These are phyloP conservation scores for Entomobrya multifasciata DNA, from an alignment of 2,888 invertebrate genomes.

Conservation along the genomic window DNA sequence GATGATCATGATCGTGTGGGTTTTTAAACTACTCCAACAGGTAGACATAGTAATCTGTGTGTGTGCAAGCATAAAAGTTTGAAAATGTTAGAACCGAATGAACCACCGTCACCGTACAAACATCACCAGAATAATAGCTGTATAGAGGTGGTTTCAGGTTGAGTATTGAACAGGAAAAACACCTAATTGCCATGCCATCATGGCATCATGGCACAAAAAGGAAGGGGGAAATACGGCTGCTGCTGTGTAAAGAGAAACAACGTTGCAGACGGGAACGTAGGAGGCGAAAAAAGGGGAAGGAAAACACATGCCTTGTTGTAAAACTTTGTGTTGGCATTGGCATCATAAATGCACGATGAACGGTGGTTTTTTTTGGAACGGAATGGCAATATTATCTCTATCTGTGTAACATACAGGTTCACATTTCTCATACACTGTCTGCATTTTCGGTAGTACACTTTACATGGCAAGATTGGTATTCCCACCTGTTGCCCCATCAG, in stretches of 20 bases:
- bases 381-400: conserved; percentile 2
- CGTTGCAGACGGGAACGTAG: conserved; percentile 39
- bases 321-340: too few species aligned
- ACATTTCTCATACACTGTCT: too few species aligned
- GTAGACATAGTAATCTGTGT: too few species aligned
- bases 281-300: conserved; percentile 35
- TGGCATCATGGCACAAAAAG: too few species aligned
- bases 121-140: background rate
- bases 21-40: background rate
- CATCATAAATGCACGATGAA: conserved; percentile 9
- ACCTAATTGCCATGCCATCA: conserved; percentile 26
- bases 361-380: conserved; percentile 14
- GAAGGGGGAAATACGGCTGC: conserved; percentile 15
- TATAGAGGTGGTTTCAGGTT: too few species aligned
- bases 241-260: conserved; percentile 3
- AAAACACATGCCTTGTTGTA: conserved; percentile 4
- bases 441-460: too few species aligned
- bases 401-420: background rate
- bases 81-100: too few species aligned
- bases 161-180: conserved; percentile 23
- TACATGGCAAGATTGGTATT: conserved; percentile 59
- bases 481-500: conserved; percentile 53
- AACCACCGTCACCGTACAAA: background rate
- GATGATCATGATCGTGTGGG: too few species aligned
- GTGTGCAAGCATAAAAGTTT: too few species aligned